These are phyloP conservation scores for Esperia sulphurella DNA, from an alignment of 2,888 invertebrate species.

Conservation along the genomic window DNA sequence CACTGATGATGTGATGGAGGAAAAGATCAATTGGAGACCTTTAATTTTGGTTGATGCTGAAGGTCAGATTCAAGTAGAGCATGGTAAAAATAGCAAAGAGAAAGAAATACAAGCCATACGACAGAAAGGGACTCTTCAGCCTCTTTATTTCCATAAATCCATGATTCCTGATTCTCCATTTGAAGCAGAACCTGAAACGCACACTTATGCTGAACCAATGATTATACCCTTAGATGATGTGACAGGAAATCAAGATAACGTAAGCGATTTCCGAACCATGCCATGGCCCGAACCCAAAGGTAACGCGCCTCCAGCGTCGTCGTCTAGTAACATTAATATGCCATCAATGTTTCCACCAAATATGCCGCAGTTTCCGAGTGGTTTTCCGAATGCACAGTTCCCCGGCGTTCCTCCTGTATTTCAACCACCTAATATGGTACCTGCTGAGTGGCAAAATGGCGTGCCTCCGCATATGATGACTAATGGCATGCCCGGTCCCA, in stretches of 20 bases:
- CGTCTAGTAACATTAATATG: slow-evolving; percentile 41
- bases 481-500: slow-evolving; percentile 48
- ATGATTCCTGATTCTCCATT: slow-evolving; percentile 92
- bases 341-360: slow-evolving; percentile 70
- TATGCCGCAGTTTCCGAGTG: slow-evolving; percentile 64
- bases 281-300: slow-evolving; percentile 93
- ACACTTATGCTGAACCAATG: slow-evolving; percentile 87
- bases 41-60: slow-evolving; percentile 84
- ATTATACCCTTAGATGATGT: slow-evolving; percentile 94
- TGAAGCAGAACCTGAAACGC: slow-evolving; percentile 92
- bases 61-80: slow-evolving; percentile 81
- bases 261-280: slow-evolving; percentile 86
- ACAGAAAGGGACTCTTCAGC: slow-evolving; percentile 90
- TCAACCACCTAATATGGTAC: slow-evolving; percentile 56
- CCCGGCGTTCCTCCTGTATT: slow-evolving; percentile 60
- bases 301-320: slow-evolving; percentile 63
- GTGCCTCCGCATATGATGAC: slow-evolving; percentile 56
- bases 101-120: slow-evolving; percentile 92
- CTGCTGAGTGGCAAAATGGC: slow-evolving; percentile 61
- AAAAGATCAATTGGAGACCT: slow-evolving; percentile 87
- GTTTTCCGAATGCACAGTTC: slow-evolving; percentile 68
- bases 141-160: slow-evolving; percentile 88
- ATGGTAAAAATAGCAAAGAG: slow-evolving; percentile 91
- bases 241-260: slow-evolving; percentile 88
- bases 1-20: slow-evolving; percentile 89